Evolutionary conservation across 2,888 invertebrate genomes (phyloP).

Genomic region (Alentia gelatinosa): DNA sequence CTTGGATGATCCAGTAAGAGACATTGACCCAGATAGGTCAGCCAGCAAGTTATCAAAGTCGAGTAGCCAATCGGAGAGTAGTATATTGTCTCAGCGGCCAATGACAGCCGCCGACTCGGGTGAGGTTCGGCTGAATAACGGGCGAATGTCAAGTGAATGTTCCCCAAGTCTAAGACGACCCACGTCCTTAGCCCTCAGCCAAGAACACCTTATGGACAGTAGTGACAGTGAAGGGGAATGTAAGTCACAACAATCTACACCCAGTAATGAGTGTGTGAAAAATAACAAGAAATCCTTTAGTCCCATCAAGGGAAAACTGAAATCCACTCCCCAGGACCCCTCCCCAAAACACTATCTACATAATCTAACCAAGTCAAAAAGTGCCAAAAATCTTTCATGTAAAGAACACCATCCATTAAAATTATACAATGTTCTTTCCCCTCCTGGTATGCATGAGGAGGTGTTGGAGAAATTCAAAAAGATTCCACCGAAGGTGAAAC

Average conservation of each 20-base stretch:
- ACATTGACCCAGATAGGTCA: conserved; percentile 30
- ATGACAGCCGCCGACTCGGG: background rate
- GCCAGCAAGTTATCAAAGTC: background rate
- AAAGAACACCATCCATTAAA: conserved; percentile 22
- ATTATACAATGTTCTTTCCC: conserved; percentile 33
- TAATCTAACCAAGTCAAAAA: conserved; percentile 27
- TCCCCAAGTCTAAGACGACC: background rate
- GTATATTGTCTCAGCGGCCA: conserved; percentile 30
- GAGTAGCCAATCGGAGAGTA: conserved; percentile 46
- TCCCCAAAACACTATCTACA: conserved; percentile 33
- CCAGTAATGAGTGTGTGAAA: background rate
- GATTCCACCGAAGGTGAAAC: conserved; percentile 33
- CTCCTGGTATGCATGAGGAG: background rate
- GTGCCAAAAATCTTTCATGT: conserved; percentile 24
- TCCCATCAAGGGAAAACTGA: background rate
- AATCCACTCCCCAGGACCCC: background rate
- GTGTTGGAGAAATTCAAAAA: conserved; percentile 32
- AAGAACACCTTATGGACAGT: background rate
- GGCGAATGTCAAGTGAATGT: background rate
- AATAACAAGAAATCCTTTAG: background rate
- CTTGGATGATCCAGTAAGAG: background rate
- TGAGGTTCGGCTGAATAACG: background rate
- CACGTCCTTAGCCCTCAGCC: background rate
- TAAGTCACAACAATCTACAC: background rate
- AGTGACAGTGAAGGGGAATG: background rate